A percentile compares a stretch with the other conserved stretches of the same genome.
Evolutionary conservation across 2,797 vertebrate genomes (phyloP).

Genomic region (Phoeniculus purpureus): DNA sequence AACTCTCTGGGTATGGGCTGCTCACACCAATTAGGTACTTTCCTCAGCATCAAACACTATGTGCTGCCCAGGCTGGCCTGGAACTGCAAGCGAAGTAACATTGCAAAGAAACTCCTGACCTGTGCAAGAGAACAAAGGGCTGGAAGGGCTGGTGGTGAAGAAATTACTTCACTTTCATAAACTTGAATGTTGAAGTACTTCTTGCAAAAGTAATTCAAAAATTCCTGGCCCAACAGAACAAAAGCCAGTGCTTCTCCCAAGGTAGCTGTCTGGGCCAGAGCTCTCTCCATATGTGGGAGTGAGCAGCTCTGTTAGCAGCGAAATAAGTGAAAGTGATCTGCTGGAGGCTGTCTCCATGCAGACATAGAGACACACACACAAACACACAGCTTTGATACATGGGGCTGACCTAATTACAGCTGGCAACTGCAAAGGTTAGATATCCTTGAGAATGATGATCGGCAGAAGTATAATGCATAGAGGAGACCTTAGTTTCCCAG

Average conservation of each 20-base stretch:
- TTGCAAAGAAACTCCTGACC: not conserved
- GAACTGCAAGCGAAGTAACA: not conserved
- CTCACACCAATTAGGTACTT: not conserved
- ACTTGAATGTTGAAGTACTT: not conserved
- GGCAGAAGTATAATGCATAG: not conserved
- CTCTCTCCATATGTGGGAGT: slow-evolving; percentile 14
- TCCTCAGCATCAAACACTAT: not conserved
- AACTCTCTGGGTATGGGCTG: fast-evolving
- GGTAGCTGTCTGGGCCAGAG: slow-evolving; percentile 19
- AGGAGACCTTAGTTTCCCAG: slow-evolving; percentile 24
- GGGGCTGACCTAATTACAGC: slow-evolving; percentile 3
- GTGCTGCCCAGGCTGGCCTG: not conserved
- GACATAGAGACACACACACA: not conserved
- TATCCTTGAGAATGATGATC: not conserved
- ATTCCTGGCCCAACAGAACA: not conserved
- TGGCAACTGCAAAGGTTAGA: not conserved
- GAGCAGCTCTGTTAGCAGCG: slow-evolving; percentile 11
- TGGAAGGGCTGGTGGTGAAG: not conserved
- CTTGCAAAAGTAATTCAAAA: slow-evolving; percentile 24
- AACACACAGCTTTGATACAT: not conserved
- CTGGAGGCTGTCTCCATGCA: slow-evolving; percentile 4
- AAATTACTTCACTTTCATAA: not conserved
- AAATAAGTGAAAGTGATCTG: slow-evolving; percentile 43
- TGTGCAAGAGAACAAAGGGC: not conserved
- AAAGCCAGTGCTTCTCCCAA: slow-evolving; percentile 29